phyloP scores from a whole-genome alignment of 35 echinoderm and acorn worm species.

The Stichopus chloronotus region DNA sequence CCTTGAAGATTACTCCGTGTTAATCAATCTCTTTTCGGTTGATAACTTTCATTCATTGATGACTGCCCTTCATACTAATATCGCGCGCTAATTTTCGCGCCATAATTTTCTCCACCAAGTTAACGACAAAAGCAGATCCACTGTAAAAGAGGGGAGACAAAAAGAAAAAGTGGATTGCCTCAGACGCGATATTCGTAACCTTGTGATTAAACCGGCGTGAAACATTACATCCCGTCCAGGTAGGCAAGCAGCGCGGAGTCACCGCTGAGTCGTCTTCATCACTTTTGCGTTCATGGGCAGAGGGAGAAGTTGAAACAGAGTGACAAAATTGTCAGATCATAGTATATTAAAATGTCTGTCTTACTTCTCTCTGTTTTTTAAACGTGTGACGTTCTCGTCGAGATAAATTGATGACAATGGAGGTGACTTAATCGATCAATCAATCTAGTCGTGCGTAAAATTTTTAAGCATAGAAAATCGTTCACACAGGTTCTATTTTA shows the following conservation, averaged over 20 bases:
- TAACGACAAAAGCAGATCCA: constrained; percentile 31
- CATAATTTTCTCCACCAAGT: constrained; percentile 22
- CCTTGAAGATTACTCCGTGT: background rate
- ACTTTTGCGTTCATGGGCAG: background rate
- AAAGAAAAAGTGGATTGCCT: background rate
- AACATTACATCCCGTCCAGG: constrained; percentile 26
- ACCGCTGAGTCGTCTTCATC: background rate
- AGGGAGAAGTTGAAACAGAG: background rate
- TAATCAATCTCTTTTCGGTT: constrained; percentile 38
- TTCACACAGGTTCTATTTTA: constrained; percentile 1
- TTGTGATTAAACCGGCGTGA: constrained; percentile 54
- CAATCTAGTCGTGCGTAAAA: constrained; percentile 18
- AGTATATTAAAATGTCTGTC: constrained; percentile 27
- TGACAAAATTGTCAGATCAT: background rate
- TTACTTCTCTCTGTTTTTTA: background rate
- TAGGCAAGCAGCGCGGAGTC: background rate
- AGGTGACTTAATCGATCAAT: constrained; percentile 41
- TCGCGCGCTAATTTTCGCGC: constrained; percentile 6
- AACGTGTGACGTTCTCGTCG: background rate
- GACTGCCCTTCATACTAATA: constrained; percentile 21
- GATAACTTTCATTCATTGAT: constrained; percentile 25
- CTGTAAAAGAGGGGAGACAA: background rate
- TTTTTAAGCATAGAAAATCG: background rate
- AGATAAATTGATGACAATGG: constrained; percentile 26
- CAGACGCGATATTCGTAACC: constrained; percentile 21